These are phyloP conservation scores for Neodon shergylaensis DNA, from an alignment of 2,113 vertebrate species.

Conservation along the genomic window DNA sequence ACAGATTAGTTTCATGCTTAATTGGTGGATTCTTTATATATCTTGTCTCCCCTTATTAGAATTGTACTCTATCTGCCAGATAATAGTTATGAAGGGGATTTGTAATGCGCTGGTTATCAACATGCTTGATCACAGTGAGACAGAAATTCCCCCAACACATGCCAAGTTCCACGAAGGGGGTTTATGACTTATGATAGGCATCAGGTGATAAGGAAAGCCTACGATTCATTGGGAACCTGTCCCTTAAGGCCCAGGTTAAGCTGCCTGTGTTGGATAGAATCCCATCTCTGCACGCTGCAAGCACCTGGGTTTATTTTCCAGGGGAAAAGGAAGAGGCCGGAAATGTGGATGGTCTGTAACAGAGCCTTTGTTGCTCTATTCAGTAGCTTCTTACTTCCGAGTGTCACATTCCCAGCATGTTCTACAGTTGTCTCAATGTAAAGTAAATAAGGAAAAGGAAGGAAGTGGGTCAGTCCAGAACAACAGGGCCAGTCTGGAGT, in stretches of 20 bases:
- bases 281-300: not conserved
- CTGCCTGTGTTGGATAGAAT: not conserved
- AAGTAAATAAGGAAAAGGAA: not conserved
- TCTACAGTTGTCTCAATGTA: not conserved
- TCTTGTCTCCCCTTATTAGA: constrained; percentile 29
- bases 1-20: constrained; percentile 55
- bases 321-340: not conserved
- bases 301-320: not conserved
- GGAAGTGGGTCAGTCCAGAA: not conserved
- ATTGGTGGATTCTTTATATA: constrained; percentile 39
- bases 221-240: not conserved
- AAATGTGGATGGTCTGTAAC: not conserved
- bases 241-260: not conserved
- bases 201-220: not conserved
- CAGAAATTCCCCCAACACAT: not conserved
- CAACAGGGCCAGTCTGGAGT: not conserved
- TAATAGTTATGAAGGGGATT: not conserved
- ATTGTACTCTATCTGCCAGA: not conserved
- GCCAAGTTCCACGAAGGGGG: not conserved
- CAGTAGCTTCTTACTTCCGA: not conserved
- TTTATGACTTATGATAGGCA: not conserved
- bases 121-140: not conserved
- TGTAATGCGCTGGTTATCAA: not conserved
- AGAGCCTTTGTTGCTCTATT: not conserved
- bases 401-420: not conserved